Evolutionary conservation across 2,888 invertebrate genomes (phyloP), one percentile per base, ranked within the genome.

Genomic region (Colostygia pectinataria): DNA sequence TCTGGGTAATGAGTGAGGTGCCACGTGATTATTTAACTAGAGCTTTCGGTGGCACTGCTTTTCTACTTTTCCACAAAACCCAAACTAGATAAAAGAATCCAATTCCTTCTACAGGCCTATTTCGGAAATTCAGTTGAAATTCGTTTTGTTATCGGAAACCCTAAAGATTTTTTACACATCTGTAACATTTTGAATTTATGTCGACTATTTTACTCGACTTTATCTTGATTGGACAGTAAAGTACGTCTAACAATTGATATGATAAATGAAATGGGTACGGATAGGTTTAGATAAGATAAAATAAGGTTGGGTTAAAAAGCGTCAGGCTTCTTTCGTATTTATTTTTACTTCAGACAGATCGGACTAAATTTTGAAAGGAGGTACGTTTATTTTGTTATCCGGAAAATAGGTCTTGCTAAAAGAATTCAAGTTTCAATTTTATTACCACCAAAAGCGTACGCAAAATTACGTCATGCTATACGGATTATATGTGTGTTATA

Each of bases 91-190:
- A 46, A 45, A 45, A 34, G 38, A 39, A 46, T 24, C 44, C 47
- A 44, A 55, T 51, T 45, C 8, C 28, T 29, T 40, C 29, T 10
- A 34, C 15, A 20, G 15, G 47, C 43, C 40, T 37, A 40, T 47
- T 36, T 39, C 29, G 45, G 34, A 37, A 36, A 46, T 52, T 46
- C 24, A 33, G 24, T 23, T 9, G 33, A 44, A 42, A 51, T 37
- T 41, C 47, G 24, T 54, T 54, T 45, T 46, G 24, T 38, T 44
- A 44, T 47, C 51, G 29, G 24, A 41, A 31, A 50, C 34, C 37
- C 23, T 5, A 51, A 25, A 45, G 20, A 29, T 31, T 34, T n/a
- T 15, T 12, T 10, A 39, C 38, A 33, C 28, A 20, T 34, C 9
- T 41, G 28, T 8, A 33, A 28, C 40, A 32, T 34, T 44, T 44